phyloP scores from a whole-genome alignment of 2,888 invertebrate species.

The Steinernema hermaphroditum region DNA sequence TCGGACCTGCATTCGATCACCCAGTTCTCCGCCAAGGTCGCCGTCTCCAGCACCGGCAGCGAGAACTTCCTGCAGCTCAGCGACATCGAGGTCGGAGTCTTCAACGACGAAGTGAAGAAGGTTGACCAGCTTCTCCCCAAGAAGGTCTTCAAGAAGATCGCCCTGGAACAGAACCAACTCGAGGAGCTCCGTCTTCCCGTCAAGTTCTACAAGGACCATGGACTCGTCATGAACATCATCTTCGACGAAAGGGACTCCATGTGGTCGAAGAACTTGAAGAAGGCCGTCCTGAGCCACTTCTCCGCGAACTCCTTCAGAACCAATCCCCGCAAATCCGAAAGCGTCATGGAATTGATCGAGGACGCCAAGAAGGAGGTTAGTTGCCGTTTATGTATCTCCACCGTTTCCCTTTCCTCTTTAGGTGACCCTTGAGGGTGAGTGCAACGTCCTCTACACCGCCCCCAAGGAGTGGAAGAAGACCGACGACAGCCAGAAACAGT shows the following conservation, averaged over 20 bases:
- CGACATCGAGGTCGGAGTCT: neutral
- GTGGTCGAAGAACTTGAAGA: constrained; percentile 64
- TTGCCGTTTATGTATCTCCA: neutral
- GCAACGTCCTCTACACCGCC: constrained; percentile 51
- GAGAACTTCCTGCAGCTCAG: no score
- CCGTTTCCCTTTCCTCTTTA: constrained; percentile 27
- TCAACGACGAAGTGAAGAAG: neutral
- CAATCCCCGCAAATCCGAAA: constrained; percentile 32
- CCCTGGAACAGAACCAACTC: neutral
- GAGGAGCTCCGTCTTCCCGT: neutral
- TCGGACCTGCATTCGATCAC: neutral
- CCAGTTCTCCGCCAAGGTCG: neutral
- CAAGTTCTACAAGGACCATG: no score
- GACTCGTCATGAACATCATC: no score
- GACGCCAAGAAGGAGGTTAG: constrained; percentile 35
- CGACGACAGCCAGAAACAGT: neutral
- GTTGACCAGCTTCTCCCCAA: neutral
- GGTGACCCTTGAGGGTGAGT: constrained; percentile 60
- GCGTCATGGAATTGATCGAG: no score
- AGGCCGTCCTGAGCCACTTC: constrained; percentile 60
- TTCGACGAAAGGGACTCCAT: no score
- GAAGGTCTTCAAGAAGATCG: neutral
- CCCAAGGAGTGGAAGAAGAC: constrained; percentile 1
- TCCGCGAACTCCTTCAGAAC: constrained; percentile 43
- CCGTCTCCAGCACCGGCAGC: neutral